These are phyloP conservation scores for Erythrolamprus reginae DNA, from an alignment of 2,113 vertebrate genomes.

Conservation along the genomic window DNA sequence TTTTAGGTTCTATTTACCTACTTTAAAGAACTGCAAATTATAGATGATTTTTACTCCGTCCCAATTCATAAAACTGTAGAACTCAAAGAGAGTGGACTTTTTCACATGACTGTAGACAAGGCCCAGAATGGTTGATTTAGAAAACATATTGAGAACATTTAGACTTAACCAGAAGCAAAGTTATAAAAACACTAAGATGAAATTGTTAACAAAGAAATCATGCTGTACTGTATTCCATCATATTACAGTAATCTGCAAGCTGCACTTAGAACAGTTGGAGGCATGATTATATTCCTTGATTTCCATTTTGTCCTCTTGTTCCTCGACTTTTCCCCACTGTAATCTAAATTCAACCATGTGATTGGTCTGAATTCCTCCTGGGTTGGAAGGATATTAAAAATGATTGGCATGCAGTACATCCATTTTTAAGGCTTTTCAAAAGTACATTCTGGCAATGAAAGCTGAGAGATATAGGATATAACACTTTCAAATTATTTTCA, in stretches of 20 bases:
- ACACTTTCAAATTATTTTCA: neutral
- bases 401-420: neutral
- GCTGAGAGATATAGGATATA: neutral
- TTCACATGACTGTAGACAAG: neutral
- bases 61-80: neutral
- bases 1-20: neutral
- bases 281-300: neutral
- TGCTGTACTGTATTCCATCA: neutral
- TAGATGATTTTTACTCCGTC: neutral
- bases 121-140: neutral
- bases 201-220: neutral
- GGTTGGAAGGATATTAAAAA: neutral
- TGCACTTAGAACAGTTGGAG: neutral
- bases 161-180: neutral
- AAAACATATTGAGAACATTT: neutral
- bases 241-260: neutral
- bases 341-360: neutral
- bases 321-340: neutral
- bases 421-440: neutral
- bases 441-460: neutral
- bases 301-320: neutral
- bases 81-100: neutral
- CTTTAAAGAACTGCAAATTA: neutral
- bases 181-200: neutral
- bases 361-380: neutral